Conservation (phyloP, 2,113 vertebrate species). For the Ctenomys sociabilis region DNA sequence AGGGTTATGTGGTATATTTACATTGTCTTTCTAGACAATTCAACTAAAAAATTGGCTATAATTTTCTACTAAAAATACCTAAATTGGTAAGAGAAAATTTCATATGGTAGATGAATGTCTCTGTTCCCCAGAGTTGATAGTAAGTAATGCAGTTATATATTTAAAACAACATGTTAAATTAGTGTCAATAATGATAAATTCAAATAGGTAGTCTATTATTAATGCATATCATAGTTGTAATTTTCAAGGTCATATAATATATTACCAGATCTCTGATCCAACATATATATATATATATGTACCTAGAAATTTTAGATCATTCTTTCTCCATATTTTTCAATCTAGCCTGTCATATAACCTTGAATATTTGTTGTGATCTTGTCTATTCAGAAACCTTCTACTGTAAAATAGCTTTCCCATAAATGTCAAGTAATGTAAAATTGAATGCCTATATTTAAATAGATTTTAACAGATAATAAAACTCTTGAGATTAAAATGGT, state of each 20-base stretch:
- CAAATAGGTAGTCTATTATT: background rate
- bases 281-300: conserved; percentile 60
- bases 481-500: conserved; percentile 85
- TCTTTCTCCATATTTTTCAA: conserved; percentile 77
- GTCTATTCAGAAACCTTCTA: conserved; percentile 79
- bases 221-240: background rate
- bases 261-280: conserved; percentile 23
- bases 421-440: conserved; percentile 86
- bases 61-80: background rate
- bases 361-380: conserved; percentile 85
- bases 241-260: conserved; percentile 28
- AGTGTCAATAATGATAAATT: background rate
- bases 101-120: background rate
- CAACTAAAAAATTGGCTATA: background rate
- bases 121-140: background rate
- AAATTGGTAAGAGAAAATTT: conserved; percentile 12
- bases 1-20: background rate
- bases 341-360: conserved; percentile 78
- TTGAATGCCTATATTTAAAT: conserved; percentile 86
- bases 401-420: conserved; percentile 81
- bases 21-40: background rate
- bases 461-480: conserved; percentile 87
- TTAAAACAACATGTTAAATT: background rate
- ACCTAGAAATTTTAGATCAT: conserved; percentile 69
- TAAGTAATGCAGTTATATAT: background rate